Evolutionary conservation across 2,113 vertebrate genomes (phyloP), one percentile per base, ranked within the genome.

Genomic region (Oostethus manadensis): DNA sequence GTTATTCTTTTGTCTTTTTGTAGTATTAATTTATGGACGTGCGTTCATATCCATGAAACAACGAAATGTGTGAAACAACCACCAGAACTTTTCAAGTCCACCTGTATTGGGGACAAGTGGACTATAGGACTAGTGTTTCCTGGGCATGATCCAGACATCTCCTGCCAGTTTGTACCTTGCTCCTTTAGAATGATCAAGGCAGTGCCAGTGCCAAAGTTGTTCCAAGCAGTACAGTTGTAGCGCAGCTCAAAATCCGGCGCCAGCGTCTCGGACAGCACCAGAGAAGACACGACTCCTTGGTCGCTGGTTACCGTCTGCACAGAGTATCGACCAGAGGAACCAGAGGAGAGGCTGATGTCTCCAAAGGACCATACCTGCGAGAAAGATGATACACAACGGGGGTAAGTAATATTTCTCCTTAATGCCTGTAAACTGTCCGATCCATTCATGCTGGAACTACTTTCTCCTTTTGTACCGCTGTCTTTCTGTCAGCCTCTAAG

Each of bases 191-290:
- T 91, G 83, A 94, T 75, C 63, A 88, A 62, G 17, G 87, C 84
- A 0, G 90, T 89, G 62, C 82, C 90, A 0, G 90, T 90, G 3
- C 94, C 94, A 10, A 94, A 90, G 23, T 91, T 90, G 83, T 96
- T 96, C 78, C 90, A 91, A 1, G 94, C 93, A 1, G 90, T 96
- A 83, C 94, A 96, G 86, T 96, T 96, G 88, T 93, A 96, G 51
- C 85, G 85, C 22, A 82, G 78, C 57, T 86, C 82, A 61, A 94
- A 96, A 76, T 95, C 93, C 0, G 88, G 86, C 0, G 88, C 88
- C 61, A 89, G 86, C 0, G 92, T 92, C 56, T 90, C 90, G 0
- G 92, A 91, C 26, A 96, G 90, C 74, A 94, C 89, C 33, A 96
- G 86, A 11, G 92, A 90, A 0, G 94, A 95, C 43, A 93, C 45